A percentile compares a stretch with the other conserved stretches of the same genome.
Evolutionary conservation across 1,140 invertebrate genomes (phyloP).

Genomic region (Drosophila pachea): DNA sequence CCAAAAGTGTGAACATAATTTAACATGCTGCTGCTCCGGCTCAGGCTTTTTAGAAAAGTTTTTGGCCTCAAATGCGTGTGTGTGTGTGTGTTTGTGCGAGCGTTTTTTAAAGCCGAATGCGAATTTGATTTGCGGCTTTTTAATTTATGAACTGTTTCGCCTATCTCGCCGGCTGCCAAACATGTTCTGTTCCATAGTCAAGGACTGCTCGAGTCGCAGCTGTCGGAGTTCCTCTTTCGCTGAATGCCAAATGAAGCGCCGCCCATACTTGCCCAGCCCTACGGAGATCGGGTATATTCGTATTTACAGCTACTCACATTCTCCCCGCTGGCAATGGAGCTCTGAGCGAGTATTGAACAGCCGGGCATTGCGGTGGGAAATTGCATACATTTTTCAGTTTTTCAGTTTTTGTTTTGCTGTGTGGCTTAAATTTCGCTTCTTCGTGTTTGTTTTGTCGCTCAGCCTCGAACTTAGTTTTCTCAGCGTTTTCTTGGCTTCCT

Average conservation of each 20-base stretch:
- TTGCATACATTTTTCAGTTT: conserved; percentile 1
- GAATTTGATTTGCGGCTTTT: conserved; percentile 77
- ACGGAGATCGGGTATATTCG: not conserved
- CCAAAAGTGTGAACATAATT: conserved; percentile 74
- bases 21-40: conserved; percentile 61
- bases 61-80: conserved; percentile 23
- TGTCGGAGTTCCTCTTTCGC: conserved; percentile 55
- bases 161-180: conserved; percentile 60
- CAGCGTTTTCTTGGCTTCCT: conserved; percentile 53
- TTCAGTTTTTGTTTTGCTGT: conserved; percentile 17
- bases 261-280: not conserved
- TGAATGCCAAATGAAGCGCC: conserved; percentile 74
- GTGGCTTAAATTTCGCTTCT: conserved; percentile 38
- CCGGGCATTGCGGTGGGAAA: no score
- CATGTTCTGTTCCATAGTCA: conserved; percentile 53
- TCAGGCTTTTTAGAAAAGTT: conserved; percentile 19
- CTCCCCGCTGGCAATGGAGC: no score
- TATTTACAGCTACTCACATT: no score
- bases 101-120: conserved; percentile 70
- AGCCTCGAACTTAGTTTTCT: not conserved
- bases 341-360: no score
- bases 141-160: conserved; percentile 72
- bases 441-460: not conserved
- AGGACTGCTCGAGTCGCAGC: conserved; percentile 51
- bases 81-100: conserved; percentile 30